Evolutionary conservation across 2,797 vertebrate genomes (phyloP).

Genomic region (Acrossocheilus fasciatus): DNA sequence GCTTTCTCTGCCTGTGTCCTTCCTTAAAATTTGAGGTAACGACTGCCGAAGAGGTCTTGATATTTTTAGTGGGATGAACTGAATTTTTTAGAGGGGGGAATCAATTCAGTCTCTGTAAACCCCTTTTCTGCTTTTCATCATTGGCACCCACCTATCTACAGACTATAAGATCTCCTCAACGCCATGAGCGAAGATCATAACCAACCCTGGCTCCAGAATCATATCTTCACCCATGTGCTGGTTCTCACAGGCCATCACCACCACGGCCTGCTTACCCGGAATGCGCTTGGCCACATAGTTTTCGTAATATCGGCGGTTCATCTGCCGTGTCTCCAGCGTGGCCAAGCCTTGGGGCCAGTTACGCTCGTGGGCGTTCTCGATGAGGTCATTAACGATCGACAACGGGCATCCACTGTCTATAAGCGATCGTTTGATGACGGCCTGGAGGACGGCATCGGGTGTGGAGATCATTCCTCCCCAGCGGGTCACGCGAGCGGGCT

Average conservation of each 20-base stretch:
- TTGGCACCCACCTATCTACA: constrained; percentile 31
- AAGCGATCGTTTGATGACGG: constrained; percentile 95
- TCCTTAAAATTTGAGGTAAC: constrained; percentile 58
- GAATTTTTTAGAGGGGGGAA: constrained; percentile 54
- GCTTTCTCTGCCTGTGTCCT: constrained; percentile 11
- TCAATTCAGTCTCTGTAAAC: constrained; percentile 50
- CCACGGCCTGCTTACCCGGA: constrained; percentile 97
- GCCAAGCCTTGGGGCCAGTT: constrained; percentile 98
- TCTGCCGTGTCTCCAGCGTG: constrained; percentile 96
- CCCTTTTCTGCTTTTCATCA: constrained; percentile 59
- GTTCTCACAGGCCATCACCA: constrained; percentile 99
- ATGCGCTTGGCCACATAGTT: constrained; percentile 99
- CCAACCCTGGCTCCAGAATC: constrained; percentile 96
- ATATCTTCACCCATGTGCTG: constrained; percentile 99
- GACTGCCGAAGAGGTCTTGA: constrained; percentile 36
- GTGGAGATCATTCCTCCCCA: constrained; percentile 99
- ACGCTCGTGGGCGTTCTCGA: constrained; percentile 97
- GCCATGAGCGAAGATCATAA: constrained; percentile 98
- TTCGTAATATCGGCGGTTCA: constrained; percentile 98
- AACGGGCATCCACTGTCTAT: constrained; percentile 97
- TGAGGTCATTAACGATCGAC: constrained; percentile 96
- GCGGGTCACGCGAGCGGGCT: constrained; percentile 94
- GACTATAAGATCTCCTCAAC: constrained; percentile 93
- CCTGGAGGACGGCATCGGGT: constrained; percentile 94
- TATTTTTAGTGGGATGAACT: constrained; percentile 24